Percentiles rank a stretch among this genome's conserved stretches.
phyloP scores from a whole-genome alignment of 2,113 vertebrate species.

The Nansenia antarctica region DNA sequence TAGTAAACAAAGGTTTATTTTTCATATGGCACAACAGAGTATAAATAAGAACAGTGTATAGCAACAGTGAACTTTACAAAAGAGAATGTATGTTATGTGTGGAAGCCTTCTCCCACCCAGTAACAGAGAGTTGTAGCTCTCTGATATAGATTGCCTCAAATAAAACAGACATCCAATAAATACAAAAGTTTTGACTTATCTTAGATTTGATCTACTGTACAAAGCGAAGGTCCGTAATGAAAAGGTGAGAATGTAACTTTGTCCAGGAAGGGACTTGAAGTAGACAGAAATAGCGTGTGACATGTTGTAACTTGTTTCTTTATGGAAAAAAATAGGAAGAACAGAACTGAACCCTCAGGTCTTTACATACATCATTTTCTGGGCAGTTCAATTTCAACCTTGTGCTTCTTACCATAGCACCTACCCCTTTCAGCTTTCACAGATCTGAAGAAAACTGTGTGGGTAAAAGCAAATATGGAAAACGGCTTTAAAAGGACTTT shows the following conservation, averaged over 20 bases:
- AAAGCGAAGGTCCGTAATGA: constrained; percentile 49
- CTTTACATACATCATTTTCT: too few species aligned
- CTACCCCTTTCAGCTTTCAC: too few species aligned
- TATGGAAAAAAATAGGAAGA: background rate
- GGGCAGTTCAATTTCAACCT: too few species aligned
- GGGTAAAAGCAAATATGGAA: constrained; percentile 34
- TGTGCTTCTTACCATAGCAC: too few species aligned
- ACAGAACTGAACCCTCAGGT: background rate
- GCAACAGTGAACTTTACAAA: constrained; percentile 62
- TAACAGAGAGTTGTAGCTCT: constrained; percentile 36
- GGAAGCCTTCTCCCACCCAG: constrained; percentile 26
- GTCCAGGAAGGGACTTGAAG: constrained; percentile 17
- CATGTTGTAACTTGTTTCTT: background rate
- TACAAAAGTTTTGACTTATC: constrained; percentile 57
- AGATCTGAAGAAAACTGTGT: background rate
- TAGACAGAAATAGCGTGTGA: constrained; percentile 8
- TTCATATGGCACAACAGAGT: constrained; percentile 53
- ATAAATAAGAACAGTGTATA: constrained; percentile 71
- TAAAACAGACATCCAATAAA: constrained; percentile 76
- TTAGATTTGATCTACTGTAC: constrained; percentile 67
- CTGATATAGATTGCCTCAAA: constrained; percentile 31
- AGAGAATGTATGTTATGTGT: constrained; percentile 29
- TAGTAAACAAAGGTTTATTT: constrained; percentile 63
- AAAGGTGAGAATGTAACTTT: background rate
- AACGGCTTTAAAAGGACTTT: constrained; percentile 49